These are phyloP conservation scores for Anadara kagoshimensis DNA, from an alignment of 1,140 invertebrate genomes.

Conservation along the genomic window DNA sequence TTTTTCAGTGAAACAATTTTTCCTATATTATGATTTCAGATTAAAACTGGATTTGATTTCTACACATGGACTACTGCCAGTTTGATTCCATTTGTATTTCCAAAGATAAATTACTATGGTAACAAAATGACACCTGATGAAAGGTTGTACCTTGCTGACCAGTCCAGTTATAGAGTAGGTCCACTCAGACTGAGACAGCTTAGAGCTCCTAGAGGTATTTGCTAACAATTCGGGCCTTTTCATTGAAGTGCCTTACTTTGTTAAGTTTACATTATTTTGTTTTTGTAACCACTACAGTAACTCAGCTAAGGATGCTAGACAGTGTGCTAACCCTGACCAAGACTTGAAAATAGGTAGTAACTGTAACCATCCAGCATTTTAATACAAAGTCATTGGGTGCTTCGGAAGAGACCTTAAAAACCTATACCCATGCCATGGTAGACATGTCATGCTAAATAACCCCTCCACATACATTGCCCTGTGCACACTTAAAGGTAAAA, in stretches of 20 bases:
- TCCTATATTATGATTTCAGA: no score
- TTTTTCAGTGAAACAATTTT: no score
- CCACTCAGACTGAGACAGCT: conserved; percentile 42
- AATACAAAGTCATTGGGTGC: no score
- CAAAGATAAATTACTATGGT: conserved; percentile 9
- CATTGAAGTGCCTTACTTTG: not conserved
- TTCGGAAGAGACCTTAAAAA: no score
- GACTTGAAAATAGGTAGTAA: no score
- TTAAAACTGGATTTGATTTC: conserved; percentile 17
- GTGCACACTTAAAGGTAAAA: no score
- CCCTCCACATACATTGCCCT: no score
- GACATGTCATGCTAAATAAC: no score
- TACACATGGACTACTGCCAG: conserved; percentile 40
- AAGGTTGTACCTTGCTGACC: conserved; percentile 25
- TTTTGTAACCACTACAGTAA: not conserved
- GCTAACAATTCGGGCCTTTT: not conserved
- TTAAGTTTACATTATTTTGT: not conserved
- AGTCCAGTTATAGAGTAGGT: conserved; percentile 38
- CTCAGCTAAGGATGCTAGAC: not conserved
- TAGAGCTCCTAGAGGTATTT: conserved; percentile 29
- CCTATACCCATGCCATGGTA: no score
- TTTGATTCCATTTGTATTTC: conserved; percentile 37
- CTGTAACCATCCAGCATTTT: no score
- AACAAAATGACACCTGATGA: conserved; percentile 16
- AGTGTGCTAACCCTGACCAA: no score